A percentile compares a stretch with the other conserved stretches of the same genome.
Evolutionary conservation across 2,113 vertebrate genomes (phyloP).

Genomic region (Rhipidura dahli): DNA sequence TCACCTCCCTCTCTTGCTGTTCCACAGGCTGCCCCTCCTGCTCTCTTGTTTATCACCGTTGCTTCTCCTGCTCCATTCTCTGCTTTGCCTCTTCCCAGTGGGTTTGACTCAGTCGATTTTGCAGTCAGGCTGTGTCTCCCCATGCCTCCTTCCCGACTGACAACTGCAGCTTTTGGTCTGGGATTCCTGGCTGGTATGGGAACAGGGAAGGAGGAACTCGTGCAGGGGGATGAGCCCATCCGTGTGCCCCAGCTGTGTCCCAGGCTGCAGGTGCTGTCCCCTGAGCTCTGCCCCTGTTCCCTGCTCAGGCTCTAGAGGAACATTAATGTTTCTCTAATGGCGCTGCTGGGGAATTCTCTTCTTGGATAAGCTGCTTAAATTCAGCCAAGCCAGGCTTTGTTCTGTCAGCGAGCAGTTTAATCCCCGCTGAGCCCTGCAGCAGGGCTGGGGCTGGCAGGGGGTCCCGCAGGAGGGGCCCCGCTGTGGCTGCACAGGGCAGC

Average conservation of each 20-base stretch:
- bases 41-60: neutral
- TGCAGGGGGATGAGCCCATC: neutral
- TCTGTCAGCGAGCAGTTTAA: neutral
- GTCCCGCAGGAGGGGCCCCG: neutral
- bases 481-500: neutral
- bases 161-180: neutral
- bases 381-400: neutral
- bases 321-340: neutral
- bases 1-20: neutral
- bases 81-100: neutral
- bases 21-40: neutral
- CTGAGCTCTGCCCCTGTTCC: neutral
- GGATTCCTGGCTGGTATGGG: neutral
- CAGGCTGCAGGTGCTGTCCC: neutral
- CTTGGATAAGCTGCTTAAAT: neutral
- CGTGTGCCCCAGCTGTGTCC: neutral
- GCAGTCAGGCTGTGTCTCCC: neutral
- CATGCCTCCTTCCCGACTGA: neutral
- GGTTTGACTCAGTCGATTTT: neutral
- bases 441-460: neutral
- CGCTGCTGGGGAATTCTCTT: neutral
- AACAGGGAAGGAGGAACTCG: neutral
- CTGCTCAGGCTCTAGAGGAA: neutral
- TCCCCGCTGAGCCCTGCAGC: neutral
- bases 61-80: neutral